Base-by-base conservation (phyloP, 1,140 invertebrate species). In the Samia ricini region DNA sequence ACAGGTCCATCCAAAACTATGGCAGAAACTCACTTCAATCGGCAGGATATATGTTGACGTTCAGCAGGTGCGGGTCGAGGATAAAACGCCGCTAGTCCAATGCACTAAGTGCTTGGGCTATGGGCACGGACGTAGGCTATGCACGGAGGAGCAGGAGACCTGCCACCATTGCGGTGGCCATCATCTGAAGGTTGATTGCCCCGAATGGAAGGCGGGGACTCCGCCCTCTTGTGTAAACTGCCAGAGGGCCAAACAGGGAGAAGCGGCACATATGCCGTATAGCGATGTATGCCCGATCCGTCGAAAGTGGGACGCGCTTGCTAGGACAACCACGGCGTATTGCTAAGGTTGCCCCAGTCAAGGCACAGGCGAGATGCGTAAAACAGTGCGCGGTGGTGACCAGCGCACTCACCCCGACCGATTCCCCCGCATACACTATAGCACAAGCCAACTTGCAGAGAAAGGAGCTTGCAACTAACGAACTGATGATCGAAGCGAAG, bases 31-130 rank as follows among this genome's bases (percentile, higher is more conserved):
- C 2, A 49, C 64, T 1, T 56, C 65, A 15, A 63, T 12, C 5
- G 69, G 64, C 0, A 57, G 12, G 8, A 24, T 77, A 1, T 60
- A 77, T 54, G 62, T 74, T 2, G 72, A 63, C 29, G 60, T 72
- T 0, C 62, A 69, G 23, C 61, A 62, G 33, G 36, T 57, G 20
- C 33, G 23, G 8, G 65, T 69, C 0, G 60, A 54, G 20, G 73
- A 76, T 56, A 62, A 72, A 22, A 66, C 65, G 0, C 71, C 72
- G 12, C 61, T 76, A 4, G 61, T 72, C 1, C 73, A 76, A 29
- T 73, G 73, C 56, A 22, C 61, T 10, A 69, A 58, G 15, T 73
- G 66, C 68, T 58, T 71, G 2, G 68, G 65, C 5, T 19, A 49
- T 12, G 12, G 48, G 12, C 15, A 19, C 4, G 48, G 48, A 49